These are phyloP conservation scores for Drosophila prostipennis DNA, from an alignment of 2,888 invertebrate genomes.

Conservation along the genomic window DNA sequence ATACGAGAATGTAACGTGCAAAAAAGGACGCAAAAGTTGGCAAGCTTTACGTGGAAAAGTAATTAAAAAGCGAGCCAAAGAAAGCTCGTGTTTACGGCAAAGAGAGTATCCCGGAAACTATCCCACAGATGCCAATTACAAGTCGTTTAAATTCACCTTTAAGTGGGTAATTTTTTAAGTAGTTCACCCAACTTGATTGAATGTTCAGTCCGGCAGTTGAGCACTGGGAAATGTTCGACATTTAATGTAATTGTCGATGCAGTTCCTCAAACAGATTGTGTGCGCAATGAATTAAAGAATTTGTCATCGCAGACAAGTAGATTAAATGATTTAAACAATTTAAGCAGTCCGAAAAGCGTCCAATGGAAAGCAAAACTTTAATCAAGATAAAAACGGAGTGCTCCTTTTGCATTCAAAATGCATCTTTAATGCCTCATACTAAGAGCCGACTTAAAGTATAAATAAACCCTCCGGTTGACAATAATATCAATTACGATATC, in stretches of 20 bases:
- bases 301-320: not conserved
- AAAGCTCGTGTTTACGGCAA: slow-evolving; percentile 3
- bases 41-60: slow-evolving; percentile 51
- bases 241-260: slow-evolving; percentile 8
- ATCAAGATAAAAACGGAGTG: slow-evolving; percentile 42
- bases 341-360: not conserved
- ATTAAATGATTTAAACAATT: too few relatives aligned
- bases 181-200: slow-evolving; percentile 9
- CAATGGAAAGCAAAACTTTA: slow-evolving; percentile 32
- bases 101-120: slow-evolving; percentile 23
- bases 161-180: slow-evolving; percentile 26
- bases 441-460: slow-evolving; percentile 60
- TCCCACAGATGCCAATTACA: slow-evolving; percentile 36
- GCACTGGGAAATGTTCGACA: slow-evolving; percentile 21
- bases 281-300: not conserved
- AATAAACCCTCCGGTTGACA: slow-evolving; percentile 71
- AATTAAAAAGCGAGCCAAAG: slow-evolving; percentile 51
- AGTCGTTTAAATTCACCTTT: slow-evolving; percentile 35
- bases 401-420: slow-evolving; percentile 57
- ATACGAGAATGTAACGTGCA: slow-evolving; percentile 52
- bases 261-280: slow-evolving; percentile 14
- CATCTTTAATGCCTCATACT: slow-evolving; percentile 37
- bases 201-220: slow-evolving; percentile 13
- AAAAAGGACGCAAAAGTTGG: slow-evolving; percentile 27
- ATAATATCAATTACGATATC: slow-evolving; percentile 73